Conservation (phyloP, 2,113 vertebrate species). For the Strix uralensis region DNA sequence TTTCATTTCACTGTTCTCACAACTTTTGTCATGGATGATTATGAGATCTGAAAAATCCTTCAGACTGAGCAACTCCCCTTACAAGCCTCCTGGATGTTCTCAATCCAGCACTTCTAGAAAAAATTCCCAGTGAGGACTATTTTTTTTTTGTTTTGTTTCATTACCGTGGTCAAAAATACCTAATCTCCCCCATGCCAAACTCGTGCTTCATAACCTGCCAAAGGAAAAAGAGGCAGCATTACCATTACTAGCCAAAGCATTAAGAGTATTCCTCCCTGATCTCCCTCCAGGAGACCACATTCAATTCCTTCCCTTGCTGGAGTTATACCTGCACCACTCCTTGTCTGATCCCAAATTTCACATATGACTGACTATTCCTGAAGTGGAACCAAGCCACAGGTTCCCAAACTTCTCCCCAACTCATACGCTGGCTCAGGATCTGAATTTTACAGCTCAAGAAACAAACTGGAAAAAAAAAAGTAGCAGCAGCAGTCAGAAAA, state of each 20-base stretch:
- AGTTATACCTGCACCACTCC: neutral
- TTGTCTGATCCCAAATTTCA: neutral
- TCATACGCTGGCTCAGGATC: neutral
- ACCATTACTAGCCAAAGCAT: neutral
- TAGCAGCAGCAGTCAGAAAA: neutral
- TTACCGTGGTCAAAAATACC: neutral
- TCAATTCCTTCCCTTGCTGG: neutral
- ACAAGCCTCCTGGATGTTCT: neutral
- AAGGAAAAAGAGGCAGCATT: neutral
- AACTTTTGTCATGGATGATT: neutral
- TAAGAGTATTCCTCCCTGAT: neutral
- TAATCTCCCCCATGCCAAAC: neutral
- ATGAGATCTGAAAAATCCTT: neutral
- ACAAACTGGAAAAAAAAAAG: rapidly evolving
- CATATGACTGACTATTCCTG: neutral
- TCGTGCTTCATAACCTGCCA: neutral
- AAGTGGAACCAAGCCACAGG: neutral
- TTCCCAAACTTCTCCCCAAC: neutral
- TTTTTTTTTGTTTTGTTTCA: neutral
- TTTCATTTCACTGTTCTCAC: neutral
- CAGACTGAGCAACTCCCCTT: neutral
- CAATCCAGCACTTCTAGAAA: neutral
- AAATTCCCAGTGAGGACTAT: neutral
- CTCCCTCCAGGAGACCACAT: neutral
- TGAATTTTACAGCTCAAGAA: neutral